Conservation (phyloP, 2,113 vertebrate species). For the Phrynosoma platyrhinos region DNA sequence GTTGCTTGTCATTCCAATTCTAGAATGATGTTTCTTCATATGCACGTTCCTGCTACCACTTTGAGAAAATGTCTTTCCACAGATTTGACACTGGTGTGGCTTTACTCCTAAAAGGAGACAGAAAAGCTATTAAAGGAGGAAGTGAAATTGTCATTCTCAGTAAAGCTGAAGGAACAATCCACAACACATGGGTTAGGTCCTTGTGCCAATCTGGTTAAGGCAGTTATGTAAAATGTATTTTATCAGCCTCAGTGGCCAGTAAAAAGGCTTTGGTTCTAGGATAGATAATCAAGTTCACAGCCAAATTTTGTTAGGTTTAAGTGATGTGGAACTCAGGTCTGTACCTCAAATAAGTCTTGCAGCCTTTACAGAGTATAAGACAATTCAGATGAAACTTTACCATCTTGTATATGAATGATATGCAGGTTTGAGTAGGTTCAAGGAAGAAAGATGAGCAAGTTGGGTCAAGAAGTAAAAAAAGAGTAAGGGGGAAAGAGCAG, state of each 20-base stretch:
- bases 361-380: neutral
- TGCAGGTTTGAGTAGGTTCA: neutral
- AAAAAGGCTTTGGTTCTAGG: conserved; percentile 25
- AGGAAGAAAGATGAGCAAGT: neutral
- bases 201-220: no score
- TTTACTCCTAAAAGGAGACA: conserved; percentile 86
- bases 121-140: conserved; percentile 19
- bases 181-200: no score
- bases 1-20: conserved; percentile 76
- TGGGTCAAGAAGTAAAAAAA: neutral
- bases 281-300: conserved; percentile 18
- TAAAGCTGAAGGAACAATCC: no score
- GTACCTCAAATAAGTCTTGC: neutral
- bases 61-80: conserved; percentile 97
- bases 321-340: conserved; percentile 23
- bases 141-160: conserved; percentile 28
- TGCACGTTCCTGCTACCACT: conserved; percentile 98
- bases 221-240: neutral
- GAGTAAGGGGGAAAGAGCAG: neutral
- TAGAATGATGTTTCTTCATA: conserved; percentile 91
- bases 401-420: neutral
- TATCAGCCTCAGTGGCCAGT: neutral
- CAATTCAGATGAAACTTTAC: neutral
- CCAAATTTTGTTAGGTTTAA: conserved; percentile 19
- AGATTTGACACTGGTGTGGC: conserved; percentile 94